Base-by-base conservation (phyloP, 2,888 invertebrate genomes). In the Polydrusus pterygomalis region DNA sequence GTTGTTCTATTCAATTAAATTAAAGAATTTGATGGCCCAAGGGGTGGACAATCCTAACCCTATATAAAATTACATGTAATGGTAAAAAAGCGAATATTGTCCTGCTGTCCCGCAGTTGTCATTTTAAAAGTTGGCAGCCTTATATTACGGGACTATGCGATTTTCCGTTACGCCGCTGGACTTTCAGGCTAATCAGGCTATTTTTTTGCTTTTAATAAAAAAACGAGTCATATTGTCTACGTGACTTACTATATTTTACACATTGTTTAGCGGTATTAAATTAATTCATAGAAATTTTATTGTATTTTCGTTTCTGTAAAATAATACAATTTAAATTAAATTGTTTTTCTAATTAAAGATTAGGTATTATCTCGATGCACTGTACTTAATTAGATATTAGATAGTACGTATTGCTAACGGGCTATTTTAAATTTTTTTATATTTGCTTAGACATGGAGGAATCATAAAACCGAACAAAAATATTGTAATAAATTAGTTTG, bases 261-360 rank as follows among this genome's bases (percentile, higher is more conserved):
- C 47, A 47, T 15, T 47, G 13, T n/a, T 47, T 47, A 17, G 17
- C n/a, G 6, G 5, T 17, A 8, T 17, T 17, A 47, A 45, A 17
- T 47, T 47, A 47, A 47, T 45, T 15, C 8, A 7, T 2, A 47
- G 17, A 47, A n/a, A 17, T 17, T 47, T 45, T 13, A 40, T 40
- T 40, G 11, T 40, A 49, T 17, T 49, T 2, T 2, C 2, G 51
- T 30, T 18, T 54, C n/a, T 54, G 25, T n/a, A n/a, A n/a, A n/a
- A n/a, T 2, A 54, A 25, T 30, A 54, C 54, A 58, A 58, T 58
- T 58, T 38, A 58, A 38, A 58, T 58, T 17, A 58, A 58, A 58
- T 10, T 58, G 58, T 54, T 54, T 54, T 58, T 56, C 13, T 58
- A 25, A 30, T 58, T 58, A 38, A 9, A 34, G 58, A 58, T 58